A percentile compares a stretch with the other conserved stretches of the same genome.
Evolutionary conservation across 2,888 invertebrate species (phyloP).

Genomic region (Hemistola chrysoprasaria): DNA sequence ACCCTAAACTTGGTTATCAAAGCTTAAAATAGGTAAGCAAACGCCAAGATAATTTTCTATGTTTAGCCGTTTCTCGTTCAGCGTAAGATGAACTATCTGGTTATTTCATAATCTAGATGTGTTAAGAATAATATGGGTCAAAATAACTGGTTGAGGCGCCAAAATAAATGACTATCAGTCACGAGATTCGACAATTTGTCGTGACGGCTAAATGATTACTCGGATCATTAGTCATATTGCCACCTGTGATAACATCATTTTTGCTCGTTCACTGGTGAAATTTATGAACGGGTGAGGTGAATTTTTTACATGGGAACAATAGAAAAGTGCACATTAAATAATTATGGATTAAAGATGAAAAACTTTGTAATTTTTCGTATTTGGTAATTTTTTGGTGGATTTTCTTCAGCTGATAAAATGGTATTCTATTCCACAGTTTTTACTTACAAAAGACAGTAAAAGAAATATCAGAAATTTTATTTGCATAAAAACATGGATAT

Average conservation of each 20-base stretch:
- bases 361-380: neutral
- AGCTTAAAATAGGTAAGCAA: slow-evolving; percentile 31
- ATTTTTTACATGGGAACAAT: slow-evolving; percentile 19
- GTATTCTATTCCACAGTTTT: too few species aligned
- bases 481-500: too few species aligned
- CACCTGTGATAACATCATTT: slow-evolving; percentile 75
- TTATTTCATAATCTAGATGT: neutral
- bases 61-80: slow-evolving; percentile 37
- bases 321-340: slow-evolving; percentile 3
- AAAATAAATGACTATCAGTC: slow-evolving; percentile 66
- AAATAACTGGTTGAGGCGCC: slow-evolving; percentile 31
- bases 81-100: slow-evolving; percentile 35
- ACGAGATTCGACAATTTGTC: slow-evolving; percentile 76
- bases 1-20: slow-evolving; percentile 26
- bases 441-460: too few species aligned
- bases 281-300: slow-evolving; percentile 32
- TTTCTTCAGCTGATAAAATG: too few species aligned
- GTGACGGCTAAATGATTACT: slow-evolving; percentile 69
- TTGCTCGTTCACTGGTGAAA: slow-evolving; percentile 52
- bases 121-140: slow-evolving; percentile 15
- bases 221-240: slow-evolving; percentile 76
- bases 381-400: too few species aligned
- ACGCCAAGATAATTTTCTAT: slow-evolving; percentile 40
- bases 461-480: too few species aligned
- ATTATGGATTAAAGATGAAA: slow-evolving; percentile 1